phyloP scores from a whole-genome alignment of 2,888 invertebrate genomes.

The Ctenicera cuprea region DNA sequence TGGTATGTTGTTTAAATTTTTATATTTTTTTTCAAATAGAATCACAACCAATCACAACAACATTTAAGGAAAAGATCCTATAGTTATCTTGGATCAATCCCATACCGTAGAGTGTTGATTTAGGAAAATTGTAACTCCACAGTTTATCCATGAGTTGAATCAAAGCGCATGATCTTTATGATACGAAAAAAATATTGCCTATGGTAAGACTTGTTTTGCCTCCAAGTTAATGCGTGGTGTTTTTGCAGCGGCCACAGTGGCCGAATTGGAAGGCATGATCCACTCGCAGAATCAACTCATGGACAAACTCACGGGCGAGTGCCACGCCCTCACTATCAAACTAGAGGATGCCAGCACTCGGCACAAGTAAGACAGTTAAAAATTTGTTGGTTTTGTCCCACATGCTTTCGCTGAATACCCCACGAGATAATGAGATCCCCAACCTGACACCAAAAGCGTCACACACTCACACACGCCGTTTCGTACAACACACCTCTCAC shows the following conservation, averaged over 20 bases:
- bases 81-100: background rate
- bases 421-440: constrained; percentile 3
- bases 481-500: constrained; percentile 11
- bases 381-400: constrained; percentile 36
- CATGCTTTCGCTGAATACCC: constrained; percentile 31
- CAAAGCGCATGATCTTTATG: constrained; percentile 51
- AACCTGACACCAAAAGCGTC: constrained; percentile 10
- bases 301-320: constrained; percentile 93
- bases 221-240: constrained; percentile 53
- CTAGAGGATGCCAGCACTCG: constrained; percentile 91
- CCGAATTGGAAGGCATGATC: constrained; percentile 92
- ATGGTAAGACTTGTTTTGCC: constrained; percentile 28
- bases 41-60: background rate
- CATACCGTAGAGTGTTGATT: background rate
- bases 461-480: constrained; percentile 25
- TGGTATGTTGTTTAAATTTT: constrained; percentile 77
- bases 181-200: background rate
- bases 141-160: constrained; percentile 70
- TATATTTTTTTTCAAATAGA: background rate
- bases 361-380: constrained; percentile 84
- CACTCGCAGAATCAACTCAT: constrained; percentile 94
- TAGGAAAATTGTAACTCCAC: constrained; percentile 2
- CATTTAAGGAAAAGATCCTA: constrained; percentile 15
- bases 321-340: constrained; percentile 91
- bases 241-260: constrained; percentile 90